A percentile compares a stretch with the other conserved stretches of the same genome.
These are phyloP conservation scores for Tetragonisca angustula DNA, from an alignment of 2,888 invertebrate species.

Conservation along the genomic window DNA sequence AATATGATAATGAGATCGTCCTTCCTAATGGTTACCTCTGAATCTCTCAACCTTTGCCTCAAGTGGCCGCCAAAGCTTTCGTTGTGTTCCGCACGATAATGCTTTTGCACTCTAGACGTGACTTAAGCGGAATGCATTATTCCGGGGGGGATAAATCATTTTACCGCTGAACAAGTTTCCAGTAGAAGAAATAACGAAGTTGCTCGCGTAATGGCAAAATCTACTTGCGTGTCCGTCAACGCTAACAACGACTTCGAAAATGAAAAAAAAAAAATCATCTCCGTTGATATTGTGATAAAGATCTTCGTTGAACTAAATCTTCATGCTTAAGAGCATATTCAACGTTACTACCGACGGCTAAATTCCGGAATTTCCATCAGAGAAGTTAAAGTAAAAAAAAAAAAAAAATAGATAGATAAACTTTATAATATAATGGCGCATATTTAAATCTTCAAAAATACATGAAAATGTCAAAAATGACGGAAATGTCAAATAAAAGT, in stretches of 20 bases:
- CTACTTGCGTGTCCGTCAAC: background rate
- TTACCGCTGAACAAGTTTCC: background rate
- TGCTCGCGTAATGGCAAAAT: background rate
- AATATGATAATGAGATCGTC: constrained; percentile 40
- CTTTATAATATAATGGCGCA: too few species aligned
- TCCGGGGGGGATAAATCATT: background rate
- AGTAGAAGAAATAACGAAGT: background rate
- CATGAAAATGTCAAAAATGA: too few species aligned
- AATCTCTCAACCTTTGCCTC: constrained; percentile 2
- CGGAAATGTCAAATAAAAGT: too few species aligned
- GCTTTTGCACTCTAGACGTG: too few species aligned
- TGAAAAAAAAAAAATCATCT: background rate
- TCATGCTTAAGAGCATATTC: background rate
- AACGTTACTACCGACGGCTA: background rate
- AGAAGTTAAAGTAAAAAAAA: too few species aligned
- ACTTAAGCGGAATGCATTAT: background rate
- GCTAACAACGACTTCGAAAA: background rate
- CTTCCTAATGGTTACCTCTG: constrained; percentile 15
- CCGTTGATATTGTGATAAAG: too few species aligned
- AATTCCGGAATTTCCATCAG: too few species aligned
- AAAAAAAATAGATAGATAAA: too few species aligned
- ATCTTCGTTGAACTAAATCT: too few species aligned
- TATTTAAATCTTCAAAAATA: too few species aligned
- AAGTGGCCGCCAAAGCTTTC: background rate
- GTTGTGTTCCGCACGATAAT: background rate